These are phyloP conservation scores for Artibeus lituratus DNA, from an alignment of 2,797 vertebrate species.

Conservation along the genomic window DNA sequence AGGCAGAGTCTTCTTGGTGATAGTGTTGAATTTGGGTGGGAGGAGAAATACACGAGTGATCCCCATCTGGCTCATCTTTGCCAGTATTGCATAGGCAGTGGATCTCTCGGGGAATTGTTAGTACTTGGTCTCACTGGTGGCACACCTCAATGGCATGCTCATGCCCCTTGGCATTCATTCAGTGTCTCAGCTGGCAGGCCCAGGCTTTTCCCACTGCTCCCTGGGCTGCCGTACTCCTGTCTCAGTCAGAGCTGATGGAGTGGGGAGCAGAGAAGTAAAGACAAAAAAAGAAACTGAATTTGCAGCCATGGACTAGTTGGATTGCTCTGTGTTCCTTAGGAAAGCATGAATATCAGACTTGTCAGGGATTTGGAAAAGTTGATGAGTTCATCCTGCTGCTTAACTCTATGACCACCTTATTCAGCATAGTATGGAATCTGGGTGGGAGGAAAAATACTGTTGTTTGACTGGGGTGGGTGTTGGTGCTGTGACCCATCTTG, in stretches of 20 bases:
- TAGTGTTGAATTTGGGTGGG: not conserved
- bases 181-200: not conserved
- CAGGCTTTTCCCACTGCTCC: not conserved
- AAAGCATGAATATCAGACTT: not conserved
- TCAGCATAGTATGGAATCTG: not conserved
- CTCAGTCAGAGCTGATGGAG: not conserved
- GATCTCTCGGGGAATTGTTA: not conserved
- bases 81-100: not conserved
- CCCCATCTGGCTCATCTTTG: not conserved
- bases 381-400: not conserved
- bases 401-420: not conserved
- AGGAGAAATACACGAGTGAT: not conserved
- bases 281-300: not conserved
- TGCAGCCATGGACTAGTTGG: not conserved
- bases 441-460: not conserved
- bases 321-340: not conserved
- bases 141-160: not conserved
- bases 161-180: not conserved
- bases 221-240: not conserved
- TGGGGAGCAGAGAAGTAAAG: not conserved
- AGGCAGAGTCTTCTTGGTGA: not conserved
- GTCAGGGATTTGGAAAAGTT: not conserved
- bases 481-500: conserved; percentile 44
- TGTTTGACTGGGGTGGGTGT: not conserved
- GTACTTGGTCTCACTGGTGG: not conserved